Conservation (phyloP, 2,797 vertebrate genomes). For the Gobio occitaniae region DNA sequence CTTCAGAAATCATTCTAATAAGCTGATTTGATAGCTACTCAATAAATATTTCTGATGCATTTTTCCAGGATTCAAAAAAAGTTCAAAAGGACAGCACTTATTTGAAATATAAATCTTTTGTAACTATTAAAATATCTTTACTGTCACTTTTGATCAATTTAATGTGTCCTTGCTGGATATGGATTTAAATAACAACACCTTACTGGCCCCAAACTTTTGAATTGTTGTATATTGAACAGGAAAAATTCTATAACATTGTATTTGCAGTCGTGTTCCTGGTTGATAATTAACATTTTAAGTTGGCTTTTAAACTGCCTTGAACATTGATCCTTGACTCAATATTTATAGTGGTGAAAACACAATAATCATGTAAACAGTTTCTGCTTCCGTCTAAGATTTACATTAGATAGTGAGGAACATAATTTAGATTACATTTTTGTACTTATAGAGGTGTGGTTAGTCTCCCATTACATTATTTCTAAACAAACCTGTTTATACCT, state of each 20-base stretch:
- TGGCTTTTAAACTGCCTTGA: constrained; percentile 26
- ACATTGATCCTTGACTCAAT: constrained; percentile 33
- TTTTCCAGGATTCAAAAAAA: neutral
- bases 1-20: neutral
- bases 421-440: constrained; percentile 9
- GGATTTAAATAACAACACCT: neutral
- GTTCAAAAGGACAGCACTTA: neutral
- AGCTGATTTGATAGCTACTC: no score
- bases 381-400: neutral
- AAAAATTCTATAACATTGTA: neutral
- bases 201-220: neutral
- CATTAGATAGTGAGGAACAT: constrained; percentile 1
- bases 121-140: neutral
- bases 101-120: neutral
- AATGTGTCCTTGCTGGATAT: neutral
- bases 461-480: constrained; percentile 28
- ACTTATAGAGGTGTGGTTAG: constrained; percentile 26
- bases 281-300: constrained; percentile 47
- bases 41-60: neutral
- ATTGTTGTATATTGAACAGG: neutral
- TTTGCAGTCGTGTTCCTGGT: constrained; percentile 1
- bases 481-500: constrained; percentile 45
- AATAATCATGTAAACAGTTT: neutral
- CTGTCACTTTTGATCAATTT: neutral
- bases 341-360: constrained; percentile 21